Conservation (phyloP, 1,140 invertebrate species). For the Leucophenga varia region DNA sequence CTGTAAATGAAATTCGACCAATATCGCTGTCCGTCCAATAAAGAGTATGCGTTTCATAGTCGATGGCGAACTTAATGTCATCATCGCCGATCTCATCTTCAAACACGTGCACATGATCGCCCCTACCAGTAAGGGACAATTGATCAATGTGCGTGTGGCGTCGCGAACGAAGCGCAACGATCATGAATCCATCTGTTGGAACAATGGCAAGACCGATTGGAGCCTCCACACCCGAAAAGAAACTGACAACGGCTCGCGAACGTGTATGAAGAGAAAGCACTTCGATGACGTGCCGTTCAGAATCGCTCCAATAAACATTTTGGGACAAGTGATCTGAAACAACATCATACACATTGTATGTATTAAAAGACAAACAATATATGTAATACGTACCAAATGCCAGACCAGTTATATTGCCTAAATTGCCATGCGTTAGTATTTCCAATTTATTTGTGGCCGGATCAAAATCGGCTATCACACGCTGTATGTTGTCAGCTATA, state of each 20-base stretch:
- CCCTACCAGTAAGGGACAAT: constrained; percentile 61
- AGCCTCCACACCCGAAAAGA: constrained; percentile 59
- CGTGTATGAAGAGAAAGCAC: constrained; percentile 61
- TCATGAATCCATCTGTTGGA: constrained; percentile 71
- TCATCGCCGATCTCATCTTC: constrained; percentile 57
- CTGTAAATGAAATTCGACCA: constrained; percentile 36
- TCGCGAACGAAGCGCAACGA: constrained; percentile 61
- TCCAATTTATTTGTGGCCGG: constrained; percentile 48
- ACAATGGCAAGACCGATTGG: constrained; percentile 65
- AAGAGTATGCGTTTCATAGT: constrained; percentile 24
- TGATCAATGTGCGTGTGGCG: constrained; percentile 62
- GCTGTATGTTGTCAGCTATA: constrained; percentile 60
- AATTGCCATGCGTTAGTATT: constrained; percentile 54
- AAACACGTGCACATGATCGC: constrained; percentile 57
- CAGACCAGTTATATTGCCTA: constrained; percentile 64
- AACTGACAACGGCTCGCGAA: constrained; percentile 60
- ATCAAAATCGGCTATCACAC: constrained; percentile 55
- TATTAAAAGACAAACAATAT: too few species aligned
- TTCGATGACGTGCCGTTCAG: constrained; percentile 61
- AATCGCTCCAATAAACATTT: constrained; percentile 69
- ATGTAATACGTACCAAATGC: constrained; percentile 60
- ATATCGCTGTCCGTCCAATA: constrained; percentile 48
- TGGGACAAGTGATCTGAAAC: constrained; percentile 65
- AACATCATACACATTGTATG: too few species aligned
- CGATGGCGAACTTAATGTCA: constrained; percentile 30